These are phyloP conservation scores for Microtus ochrogaster DNA, from an alignment of 2,113 vertebrate species.

Conservation along the genomic window DNA sequence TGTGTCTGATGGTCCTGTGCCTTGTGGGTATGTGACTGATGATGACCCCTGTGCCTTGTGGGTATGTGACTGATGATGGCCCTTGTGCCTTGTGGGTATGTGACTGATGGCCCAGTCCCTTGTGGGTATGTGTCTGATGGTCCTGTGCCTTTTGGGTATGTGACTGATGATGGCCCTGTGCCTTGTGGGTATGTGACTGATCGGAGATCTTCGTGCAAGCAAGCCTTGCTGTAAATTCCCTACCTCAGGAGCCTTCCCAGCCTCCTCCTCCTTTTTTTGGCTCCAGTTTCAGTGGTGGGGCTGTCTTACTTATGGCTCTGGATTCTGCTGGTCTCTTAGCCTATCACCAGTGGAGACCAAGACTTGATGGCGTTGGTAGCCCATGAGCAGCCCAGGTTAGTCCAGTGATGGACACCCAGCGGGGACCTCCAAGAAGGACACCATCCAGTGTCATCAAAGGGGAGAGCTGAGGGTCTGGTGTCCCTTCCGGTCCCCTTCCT, in stretches of 20 bases:
- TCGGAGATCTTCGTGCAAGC: not conserved
- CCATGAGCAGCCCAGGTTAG: not conserved
- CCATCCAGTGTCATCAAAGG: not conserved
- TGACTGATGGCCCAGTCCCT: not conserved
- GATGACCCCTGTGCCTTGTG: rapidly evolving
- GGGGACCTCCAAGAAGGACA: not conserved
- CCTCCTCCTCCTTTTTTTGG: not conserved
- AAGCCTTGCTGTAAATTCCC: not conserved
- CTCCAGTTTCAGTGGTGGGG: not conserved
- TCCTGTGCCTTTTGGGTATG: not conserved
- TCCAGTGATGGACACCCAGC: not conserved
- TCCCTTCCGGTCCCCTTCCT: rapidly evolving
- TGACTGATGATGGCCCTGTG: not conserved
- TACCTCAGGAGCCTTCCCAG: not conserved
- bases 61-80: not conserved
- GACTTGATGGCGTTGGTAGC: not conserved
- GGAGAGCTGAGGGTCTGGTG: not conserved
- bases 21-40: not conserved
- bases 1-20: not conserved
- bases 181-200: not conserved
- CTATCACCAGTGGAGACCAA: not conserved
- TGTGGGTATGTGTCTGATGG: not conserved
- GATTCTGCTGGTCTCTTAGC: not conserved
- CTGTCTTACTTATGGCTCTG: not conserved
- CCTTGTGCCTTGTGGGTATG: not conserved